Conservation (phyloP, 2,797 vertebrate genomes). For the Aselliscus stoliczkanus region DNA sequence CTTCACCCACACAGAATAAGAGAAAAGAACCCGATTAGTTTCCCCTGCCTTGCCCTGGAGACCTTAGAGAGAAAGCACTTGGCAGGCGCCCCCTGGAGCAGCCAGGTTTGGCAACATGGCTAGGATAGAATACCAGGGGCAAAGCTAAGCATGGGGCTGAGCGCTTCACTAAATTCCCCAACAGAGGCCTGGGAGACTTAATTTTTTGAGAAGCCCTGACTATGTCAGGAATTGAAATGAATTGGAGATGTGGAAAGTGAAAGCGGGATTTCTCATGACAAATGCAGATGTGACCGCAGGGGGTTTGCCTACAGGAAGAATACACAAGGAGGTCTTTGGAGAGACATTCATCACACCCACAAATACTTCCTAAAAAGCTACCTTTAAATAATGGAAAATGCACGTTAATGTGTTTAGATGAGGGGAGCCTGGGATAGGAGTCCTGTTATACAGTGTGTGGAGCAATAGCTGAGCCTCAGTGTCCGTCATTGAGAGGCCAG, state of each 20-base stretch:
- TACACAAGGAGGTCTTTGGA: constrained; percentile 41
- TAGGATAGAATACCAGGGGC: neutral
- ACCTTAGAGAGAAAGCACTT: neutral
- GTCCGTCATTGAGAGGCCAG: neutral
- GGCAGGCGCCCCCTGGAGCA: neutral
- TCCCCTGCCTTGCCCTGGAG: neutral
- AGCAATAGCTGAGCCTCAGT: neutral
- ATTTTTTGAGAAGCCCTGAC: constrained; percentile 53
- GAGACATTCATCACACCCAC: constrained; percentile 54
- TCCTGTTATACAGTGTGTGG: neutral
- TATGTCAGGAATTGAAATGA: constrained; percentile 53
- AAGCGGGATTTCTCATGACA: constrained; percentile 58
- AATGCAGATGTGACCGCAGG: constrained; percentile 58
- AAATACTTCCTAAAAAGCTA: constrained; percentile 62
- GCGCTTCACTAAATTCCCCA: neutral
- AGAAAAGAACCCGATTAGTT: neutral
- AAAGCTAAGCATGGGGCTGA: neutral
- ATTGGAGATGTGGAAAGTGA: no score
- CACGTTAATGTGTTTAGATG: constrained; percentile 28
- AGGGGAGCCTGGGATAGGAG: neutral
- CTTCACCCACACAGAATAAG: neutral
- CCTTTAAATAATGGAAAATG: constrained; percentile 65
- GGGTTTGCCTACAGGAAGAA: constrained; percentile 48
- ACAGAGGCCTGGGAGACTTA: neutral
- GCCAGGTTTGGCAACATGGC: constrained; percentile 24